Percentiles rank a stretch among this genome's conserved stretches.
These are phyloP conservation scores for Micrasema longulum DNA, from an alignment of 1,140 invertebrate species.

Conservation along the genomic window DNA sequence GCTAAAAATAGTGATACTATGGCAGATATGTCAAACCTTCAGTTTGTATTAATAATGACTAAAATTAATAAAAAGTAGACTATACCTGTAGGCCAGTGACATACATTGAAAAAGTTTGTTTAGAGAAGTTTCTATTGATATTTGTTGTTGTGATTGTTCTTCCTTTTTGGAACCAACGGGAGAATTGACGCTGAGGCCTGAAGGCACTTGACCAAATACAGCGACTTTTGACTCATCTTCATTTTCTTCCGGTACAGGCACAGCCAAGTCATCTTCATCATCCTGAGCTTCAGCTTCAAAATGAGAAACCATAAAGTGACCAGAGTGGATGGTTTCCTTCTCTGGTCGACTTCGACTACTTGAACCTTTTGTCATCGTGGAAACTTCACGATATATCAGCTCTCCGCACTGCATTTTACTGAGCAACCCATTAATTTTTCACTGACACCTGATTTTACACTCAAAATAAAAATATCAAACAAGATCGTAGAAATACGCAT, in stretches of 20 bases:
- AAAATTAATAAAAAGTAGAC: conserved; percentile 22
- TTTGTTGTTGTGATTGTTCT: conserved; percentile 45
- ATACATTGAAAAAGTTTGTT: conserved; percentile 97
- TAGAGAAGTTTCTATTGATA: conserved; percentile 89
- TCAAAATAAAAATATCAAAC: conserved; percentile 35
- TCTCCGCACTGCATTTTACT: conserved; percentile 44
- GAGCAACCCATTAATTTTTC: conserved; percentile 37
- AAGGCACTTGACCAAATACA: conserved; percentile 32
- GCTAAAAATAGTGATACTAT: conserved; percentile 32
- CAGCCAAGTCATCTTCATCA: conserved; percentile 84
- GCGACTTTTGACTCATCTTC: conserved; percentile 62
- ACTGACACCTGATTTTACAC: conserved; percentile 41
- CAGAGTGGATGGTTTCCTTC: conserved; percentile 92
- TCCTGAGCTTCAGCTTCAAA: conserved; percentile 94
- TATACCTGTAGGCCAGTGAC: conserved; percentile 95
- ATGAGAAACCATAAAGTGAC: conserved; percentile 98
- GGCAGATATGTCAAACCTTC: background rate
- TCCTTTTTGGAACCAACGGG: conserved; percentile 35
- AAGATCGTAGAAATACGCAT: conserved; percentile 28
- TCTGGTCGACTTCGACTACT: conserved; percentile 55
- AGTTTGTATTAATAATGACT: conserved; percentile 8
- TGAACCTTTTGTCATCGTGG: conserved; percentile 46
- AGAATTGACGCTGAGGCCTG: conserved; percentile 27
- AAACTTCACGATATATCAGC: conserved; percentile 42
- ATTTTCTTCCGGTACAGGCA: conserved; percentile 78